A percentile compares a stretch with the other conserved stretches of the same genome.
Evolutionary conservation across 2,113 vertebrate species (phyloP).

Genomic region (Cyphomyrus plagiostoma): DNA sequence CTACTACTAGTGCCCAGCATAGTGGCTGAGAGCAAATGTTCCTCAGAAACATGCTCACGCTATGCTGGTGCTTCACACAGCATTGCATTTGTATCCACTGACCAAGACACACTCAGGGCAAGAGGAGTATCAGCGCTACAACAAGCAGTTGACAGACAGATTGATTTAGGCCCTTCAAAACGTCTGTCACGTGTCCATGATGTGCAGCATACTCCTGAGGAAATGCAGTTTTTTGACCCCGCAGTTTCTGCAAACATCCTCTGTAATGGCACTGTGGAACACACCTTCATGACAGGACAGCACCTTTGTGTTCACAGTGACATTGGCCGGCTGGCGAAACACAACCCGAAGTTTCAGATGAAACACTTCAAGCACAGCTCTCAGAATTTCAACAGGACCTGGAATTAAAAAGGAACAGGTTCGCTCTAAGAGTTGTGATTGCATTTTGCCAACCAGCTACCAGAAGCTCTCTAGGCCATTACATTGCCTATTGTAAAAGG

Average conservation of each 20-base stretch:
- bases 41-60: too few relatives aligned
- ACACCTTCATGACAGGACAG: neutral
- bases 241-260: neutral
- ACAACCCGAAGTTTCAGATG: neutral
- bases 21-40: too few relatives aligned
- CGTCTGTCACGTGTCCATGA: neutral
- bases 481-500: too few relatives aligned
- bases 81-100: neutral
- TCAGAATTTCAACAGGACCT: neutral
- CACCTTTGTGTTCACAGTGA: neutral
- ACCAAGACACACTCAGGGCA: neutral
- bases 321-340: neutral
- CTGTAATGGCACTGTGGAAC: neutral
- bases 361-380: neutral
- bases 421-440: too few relatives aligned
- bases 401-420: too few relatives aligned
- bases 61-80: neutral
- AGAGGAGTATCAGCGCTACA: neutral
- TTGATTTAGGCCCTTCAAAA: neutral
- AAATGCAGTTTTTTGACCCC: neutral
- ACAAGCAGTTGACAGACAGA: neutral
- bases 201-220: neutral
- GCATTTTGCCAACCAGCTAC: too few relatives aligned
- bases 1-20: too few relatives aligned
- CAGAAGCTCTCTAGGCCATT: too few relatives aligned